phyloP scores from a whole-genome alignment of 2,888 invertebrate species.

The Ypsolopha sequella region DNA sequence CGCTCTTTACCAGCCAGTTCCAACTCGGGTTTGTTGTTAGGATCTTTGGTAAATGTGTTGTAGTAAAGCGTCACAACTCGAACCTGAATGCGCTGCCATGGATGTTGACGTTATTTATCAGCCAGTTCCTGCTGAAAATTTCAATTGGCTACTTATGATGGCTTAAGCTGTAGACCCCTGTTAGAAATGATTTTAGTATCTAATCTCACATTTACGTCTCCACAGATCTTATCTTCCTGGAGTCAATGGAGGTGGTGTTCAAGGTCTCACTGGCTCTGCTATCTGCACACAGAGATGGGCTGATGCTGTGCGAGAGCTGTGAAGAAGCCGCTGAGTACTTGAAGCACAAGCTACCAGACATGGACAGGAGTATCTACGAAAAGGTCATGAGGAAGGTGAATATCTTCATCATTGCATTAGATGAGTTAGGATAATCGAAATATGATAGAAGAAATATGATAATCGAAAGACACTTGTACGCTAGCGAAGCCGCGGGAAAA shows the following conservation, averaged over 20 bases:
- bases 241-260: slow-evolving; percentile 91
- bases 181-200: background rate
- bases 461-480: too few relatives aligned
- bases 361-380: slow-evolving; percentile 77
- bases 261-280: slow-evolving; percentile 89
- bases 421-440: too few relatives aligned
- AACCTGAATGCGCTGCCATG: slow-evolving; percentile 82
- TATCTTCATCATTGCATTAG: slow-evolving; percentile 3
- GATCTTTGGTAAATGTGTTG: slow-evolving; percentile 81
- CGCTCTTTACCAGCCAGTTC: slow-evolving; percentile 96
- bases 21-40: slow-evolving; percentile 95
- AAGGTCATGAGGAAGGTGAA: slow-evolving; percentile 86
- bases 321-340: slow-evolving; percentile 95
- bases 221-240: slow-evolving; percentile 88
- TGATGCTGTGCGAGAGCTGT: slow-evolving; percentile 89
- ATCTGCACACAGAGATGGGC: slow-evolving; percentile 85
- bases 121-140: slow-evolving; percentile 96
- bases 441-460: too few relatives aligned
- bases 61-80: background rate
- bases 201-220: background rate
- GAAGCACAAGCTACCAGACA: slow-evolving; percentile 82
- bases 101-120: slow-evolving; percentile 95
- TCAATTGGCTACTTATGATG: too few relatives aligned
- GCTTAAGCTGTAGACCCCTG: too few relatives aligned
- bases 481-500: too few relatives aligned